Conservation (phyloP, 2,888 invertebrate species). For the Sabellastarte sp. region DNA sequence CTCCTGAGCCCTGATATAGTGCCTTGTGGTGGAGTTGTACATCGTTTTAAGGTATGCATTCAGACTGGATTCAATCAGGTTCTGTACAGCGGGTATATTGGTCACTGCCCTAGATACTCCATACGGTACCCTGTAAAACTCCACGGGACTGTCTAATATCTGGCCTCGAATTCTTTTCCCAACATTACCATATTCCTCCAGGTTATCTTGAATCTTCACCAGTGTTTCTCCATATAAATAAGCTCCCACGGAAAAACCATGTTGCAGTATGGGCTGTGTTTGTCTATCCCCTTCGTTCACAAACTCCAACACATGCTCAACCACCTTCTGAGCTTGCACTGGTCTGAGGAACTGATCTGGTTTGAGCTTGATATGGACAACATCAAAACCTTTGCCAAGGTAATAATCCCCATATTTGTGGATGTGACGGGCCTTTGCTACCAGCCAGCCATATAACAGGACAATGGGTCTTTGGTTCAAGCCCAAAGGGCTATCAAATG, state of each 20-base stretch:
- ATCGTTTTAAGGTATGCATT: slow-evolving; percentile 73
- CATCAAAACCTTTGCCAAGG: slow-evolving; percentile 80
- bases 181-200: slow-evolving; percentile 62
- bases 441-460: slow-evolving; percentile 80
- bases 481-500: too few relatives aligned
- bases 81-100: slow-evolving; percentile 60
- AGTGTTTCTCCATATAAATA: slow-evolving; percentile 85
- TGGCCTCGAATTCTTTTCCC: slow-evolving; percentile 67
- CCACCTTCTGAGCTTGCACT: slow-evolving; percentile 68
- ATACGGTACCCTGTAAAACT: slow-evolving; percentile 63
- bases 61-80: slow-evolving; percentile 60
- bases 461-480: slow-evolving; percentile 78
- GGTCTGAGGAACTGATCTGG: slow-evolving; percentile 89
- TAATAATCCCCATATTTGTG: slow-evolving; percentile 82
- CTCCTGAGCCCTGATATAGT: slow-evolving; percentile 76
- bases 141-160: slow-evolving; percentile 82
- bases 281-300: slow-evolving; percentile 68
- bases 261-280: slow-evolving; percentile 72
- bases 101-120: slow-evolving; percentile 64
- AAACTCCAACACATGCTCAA: slow-evolving; percentile 74
- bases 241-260: slow-evolving; percentile 88
- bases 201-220: slow-evolving; percentile 61
- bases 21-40: slow-evolving; percentile 77
- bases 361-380: slow-evolving; percentile 74
- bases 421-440: slow-evolving; percentile 79